A percentile compares a stretch with the other conserved stretches of the same genome.
Evolutionary conservation across 2,797 vertebrate genomes (phyloP).

Genomic region (Phataginus tricuspis): DNA sequence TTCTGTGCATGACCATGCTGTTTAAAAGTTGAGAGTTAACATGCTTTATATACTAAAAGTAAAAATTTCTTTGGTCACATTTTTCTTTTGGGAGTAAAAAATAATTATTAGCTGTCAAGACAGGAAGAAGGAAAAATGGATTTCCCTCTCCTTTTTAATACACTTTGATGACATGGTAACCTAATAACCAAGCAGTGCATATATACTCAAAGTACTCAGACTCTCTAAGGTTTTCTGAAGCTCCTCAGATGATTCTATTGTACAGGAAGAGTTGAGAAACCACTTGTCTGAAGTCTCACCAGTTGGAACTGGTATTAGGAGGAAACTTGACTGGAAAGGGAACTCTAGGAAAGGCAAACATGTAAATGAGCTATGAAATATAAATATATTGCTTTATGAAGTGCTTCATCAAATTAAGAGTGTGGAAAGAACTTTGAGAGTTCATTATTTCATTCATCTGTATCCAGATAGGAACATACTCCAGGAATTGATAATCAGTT

Average conservation of each 20-base stretch:
- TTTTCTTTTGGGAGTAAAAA: constrained; percentile 44
- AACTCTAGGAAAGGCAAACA: not conserved
- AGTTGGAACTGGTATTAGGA: not conserved
- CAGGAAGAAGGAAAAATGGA: constrained; percentile 19
- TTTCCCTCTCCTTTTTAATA: not conserved
- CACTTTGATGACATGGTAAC: not conserved
- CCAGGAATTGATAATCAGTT: not conserved
- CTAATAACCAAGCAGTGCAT: not conserved
- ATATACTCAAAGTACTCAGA: not conserved
- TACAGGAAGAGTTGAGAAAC: not conserved
- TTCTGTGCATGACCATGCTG: not conserved
- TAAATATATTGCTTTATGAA: not conserved
- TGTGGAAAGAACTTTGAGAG: not conserved
- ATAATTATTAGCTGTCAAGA: constrained; percentile 53
- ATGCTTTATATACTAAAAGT: constrained; percentile 74
- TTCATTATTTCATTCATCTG: not conserved
- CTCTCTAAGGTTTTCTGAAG: not conserved
- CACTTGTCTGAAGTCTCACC: not conserved
- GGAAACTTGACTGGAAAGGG: not conserved
- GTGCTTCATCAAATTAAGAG: not conserved
- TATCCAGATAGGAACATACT: not conserved
- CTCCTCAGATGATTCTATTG: not conserved
- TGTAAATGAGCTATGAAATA: not conserved
- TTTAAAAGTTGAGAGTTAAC: constrained; percentile 65
- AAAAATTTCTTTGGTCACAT: constrained; percentile 70